Base-by-base conservation (phyloP, 37 sponge, comb jelly and placozoan genomes). In the Tethya wilhelma region DNA sequence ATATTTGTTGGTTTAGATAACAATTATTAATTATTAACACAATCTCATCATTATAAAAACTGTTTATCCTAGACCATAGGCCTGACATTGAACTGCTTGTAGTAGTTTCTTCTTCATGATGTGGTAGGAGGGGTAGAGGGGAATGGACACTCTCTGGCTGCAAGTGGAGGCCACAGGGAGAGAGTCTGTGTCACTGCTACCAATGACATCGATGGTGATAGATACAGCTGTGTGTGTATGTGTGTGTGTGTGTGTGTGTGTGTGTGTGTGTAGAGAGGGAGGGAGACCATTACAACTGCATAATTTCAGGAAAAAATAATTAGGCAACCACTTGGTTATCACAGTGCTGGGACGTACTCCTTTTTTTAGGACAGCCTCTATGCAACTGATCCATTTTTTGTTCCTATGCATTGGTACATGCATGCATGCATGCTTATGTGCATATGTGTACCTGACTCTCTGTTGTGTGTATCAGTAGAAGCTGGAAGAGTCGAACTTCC, bases 141-240 rank as follows among this genome's bases (percentile, higher is more conserved):
- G 96, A 25, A 96, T 80, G 43, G 87, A 90, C 75, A 96, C 90
- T 1, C 93, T 72, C 79, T 90, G 93, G 63, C 96, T 86, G 79
- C 96, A 96, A 66, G 96, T 96, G 30, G 96, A 91, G 25, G 96
- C 92, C 28, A 92, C 90, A 4, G 96, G 96, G 39, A 96, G 93
- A 2, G 93, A 80, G 23, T 91, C 82, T 20, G 59, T 29, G 83
- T 86, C 82, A 31, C 79, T 33, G 53, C 79, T 66, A 4, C 82
- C 74, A 30, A 91, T 91, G 25, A 91, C 91, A 69, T 91, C 86
- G 60, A 91, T 70, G 1, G 79, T 79, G 38, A 91, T 86, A 1
- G 68, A 58, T 19, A 81, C 39, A 31, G 80, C 84, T 89, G 66
- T 25, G 49, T 11, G 68, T 19, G 44, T 20, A 55, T 43, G 73